Evolutionary conservation across 2,113 vertebrate species (phyloP).

Genomic region (Toxotes jaculatrix): DNA sequence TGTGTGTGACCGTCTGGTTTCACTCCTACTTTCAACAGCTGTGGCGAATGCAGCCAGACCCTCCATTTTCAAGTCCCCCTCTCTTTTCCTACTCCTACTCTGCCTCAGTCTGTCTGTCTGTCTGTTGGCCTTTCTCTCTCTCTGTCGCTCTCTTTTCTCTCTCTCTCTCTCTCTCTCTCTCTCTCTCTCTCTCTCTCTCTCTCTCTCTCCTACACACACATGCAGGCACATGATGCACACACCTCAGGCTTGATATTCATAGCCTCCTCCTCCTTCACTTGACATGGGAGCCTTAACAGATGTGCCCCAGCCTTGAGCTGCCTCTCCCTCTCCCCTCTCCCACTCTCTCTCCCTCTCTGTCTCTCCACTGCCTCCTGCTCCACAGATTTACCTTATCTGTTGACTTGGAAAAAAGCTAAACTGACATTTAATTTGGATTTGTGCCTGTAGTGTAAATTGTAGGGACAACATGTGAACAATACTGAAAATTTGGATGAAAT

Average conservation of each 20-base stretch:
- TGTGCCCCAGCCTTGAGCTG: conserved; percentile 82
- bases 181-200: conserved; percentile 20
- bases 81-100: conserved; percentile 68
- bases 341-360: background rate
- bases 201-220: conserved; percentile 39
- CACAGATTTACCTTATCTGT: conserved; percentile 58
- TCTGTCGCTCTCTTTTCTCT: conserved; percentile 15
- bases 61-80: conserved; percentile 69
- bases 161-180: conserved; percentile 25
- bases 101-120: conserved; percentile 60
- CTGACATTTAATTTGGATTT: conserved; percentile 43
- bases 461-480: background rate
- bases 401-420: conserved; percentile 4
- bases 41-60: conserved; percentile 70
- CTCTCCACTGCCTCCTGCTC: conserved; percentile 39
- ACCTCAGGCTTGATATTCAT: conserved; percentile 83
- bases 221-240: conserved; percentile 71
- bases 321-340: conserved; percentile 12
- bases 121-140: conserved; percentile 18
- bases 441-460: background rate
- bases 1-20: conserved; percentile 68
- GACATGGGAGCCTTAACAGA: conserved; percentile 84
- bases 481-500: background rate
- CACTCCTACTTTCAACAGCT: conserved; percentile 81
- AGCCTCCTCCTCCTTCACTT: conserved; percentile 81